Conservation (phyloP, 2,797 vertebrate genomes). For the Tauraco hartlaubi region DNA sequence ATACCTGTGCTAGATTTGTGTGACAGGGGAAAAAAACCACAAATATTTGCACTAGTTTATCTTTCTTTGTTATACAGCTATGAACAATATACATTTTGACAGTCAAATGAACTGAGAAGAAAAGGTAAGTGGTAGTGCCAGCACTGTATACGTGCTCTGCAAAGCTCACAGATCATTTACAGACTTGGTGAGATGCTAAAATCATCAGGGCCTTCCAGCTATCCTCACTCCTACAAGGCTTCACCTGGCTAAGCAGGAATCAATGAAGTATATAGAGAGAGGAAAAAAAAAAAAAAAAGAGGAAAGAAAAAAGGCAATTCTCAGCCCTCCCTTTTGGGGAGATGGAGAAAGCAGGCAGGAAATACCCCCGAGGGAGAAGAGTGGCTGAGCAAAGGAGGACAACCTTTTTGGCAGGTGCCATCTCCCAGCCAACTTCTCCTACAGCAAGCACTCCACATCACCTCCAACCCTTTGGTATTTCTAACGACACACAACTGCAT, state of each 20-base stretch:
- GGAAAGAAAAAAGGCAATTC: background rate
- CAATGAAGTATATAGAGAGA: background rate
- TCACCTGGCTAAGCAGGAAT: background rate
- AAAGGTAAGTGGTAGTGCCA: background rate
- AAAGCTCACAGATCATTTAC: background rate
- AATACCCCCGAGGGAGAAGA: fast-evolving
- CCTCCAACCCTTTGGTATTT: background rate
- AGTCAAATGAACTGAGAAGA: background rate
- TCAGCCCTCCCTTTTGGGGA: background rate
- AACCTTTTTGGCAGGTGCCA: background rate
- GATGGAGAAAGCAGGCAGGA: background rate
- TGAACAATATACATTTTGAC: background rate
- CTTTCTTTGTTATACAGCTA: background rate
- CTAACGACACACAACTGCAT: background rate
- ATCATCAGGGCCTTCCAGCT: background rate
- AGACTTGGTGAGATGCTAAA: background rate
- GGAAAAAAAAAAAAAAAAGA: too few species aligned
- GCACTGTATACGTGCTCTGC: background rate
- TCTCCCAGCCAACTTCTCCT: background rate
- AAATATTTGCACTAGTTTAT: background rate
- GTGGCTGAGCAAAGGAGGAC: background rate
- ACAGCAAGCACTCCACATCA: background rate
- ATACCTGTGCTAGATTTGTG: background rate
- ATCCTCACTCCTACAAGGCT: background rate
- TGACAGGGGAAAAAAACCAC: background rate